Evolutionary conservation across 2,797 vertebrate genomes (phyloP), one percentile per base, ranked within the genome.

Genomic region (Parambassis ranga): DNA sequence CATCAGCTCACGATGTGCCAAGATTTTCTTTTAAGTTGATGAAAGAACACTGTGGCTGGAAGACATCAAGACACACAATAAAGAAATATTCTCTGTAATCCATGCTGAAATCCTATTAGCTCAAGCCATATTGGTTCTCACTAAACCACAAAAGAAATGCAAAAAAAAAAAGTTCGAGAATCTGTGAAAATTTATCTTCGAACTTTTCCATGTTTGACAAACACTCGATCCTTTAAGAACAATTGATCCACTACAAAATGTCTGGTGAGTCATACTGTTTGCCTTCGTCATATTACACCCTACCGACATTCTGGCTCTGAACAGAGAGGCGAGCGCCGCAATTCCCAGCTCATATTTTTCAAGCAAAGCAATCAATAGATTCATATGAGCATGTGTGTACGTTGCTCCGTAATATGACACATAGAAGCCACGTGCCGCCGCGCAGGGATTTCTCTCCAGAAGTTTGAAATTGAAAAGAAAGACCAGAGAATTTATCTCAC

Each of bases 261-360:
- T 47, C 46, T 64, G 42, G 57, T 32, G 64, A 82, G 46, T 78
- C 58, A 51, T 7, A 23, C 9, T 63, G 31, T 85, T 86, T 77
- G 56, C 47, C 58, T 56, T 65, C 18, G 20, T 77, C 67, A 66
- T 60, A 73, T 80, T 78, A 72, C 47, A 65, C 33, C 59, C 35
- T 22, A 16, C 62, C 22, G 28, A 56, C 67, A 57, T 33, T 33
- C 43, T 15, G 31, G 48, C 39, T 75, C 64, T 55, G 62, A 79
- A 69, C 62, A 81, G 75, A 77, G 52, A 81, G 61, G 0, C 1
- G 14, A 38, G 30, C 11, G 23, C 58, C 44, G 2, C 73, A 81
- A 83, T 74, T 81, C 72, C 69, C 73, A 70, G 42, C 27, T 84
- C 82, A 79, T 84, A 79, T 85, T 86, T 87, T 65, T 75, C 67